Conservation (phyloP, 2,797 vertebrate genomes). For the Choloepus didactylus region DNA sequence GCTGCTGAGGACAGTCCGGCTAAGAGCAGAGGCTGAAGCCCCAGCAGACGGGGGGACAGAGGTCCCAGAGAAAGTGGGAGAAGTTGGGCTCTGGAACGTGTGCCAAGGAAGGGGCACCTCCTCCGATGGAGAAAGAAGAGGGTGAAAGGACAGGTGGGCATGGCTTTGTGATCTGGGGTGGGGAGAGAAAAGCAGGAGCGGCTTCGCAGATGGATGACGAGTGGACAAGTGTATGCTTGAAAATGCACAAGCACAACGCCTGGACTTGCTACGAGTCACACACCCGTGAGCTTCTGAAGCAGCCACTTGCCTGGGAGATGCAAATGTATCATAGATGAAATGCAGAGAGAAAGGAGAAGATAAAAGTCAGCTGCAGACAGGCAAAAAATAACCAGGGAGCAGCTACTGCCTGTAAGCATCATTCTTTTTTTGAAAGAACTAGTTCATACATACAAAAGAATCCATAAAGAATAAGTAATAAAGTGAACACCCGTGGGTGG, state of each 20-base stretch:
- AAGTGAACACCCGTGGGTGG: not conserved
- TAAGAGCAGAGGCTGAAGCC: not conserved
- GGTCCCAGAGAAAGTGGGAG: not conserved
- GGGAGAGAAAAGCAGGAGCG: not conserved
- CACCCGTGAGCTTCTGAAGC: not conserved
- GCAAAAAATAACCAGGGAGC: not conserved
- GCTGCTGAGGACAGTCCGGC: not conserved
- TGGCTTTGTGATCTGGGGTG: not conserved
- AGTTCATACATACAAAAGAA: conserved; percentile 8
- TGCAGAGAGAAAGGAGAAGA: not conserved
- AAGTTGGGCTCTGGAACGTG: not conserved
- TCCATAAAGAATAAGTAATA: not conserved
- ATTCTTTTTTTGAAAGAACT: conserved; percentile 22
- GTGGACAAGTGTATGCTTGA: rapidly evolving
- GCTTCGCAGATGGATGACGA: not conserved
- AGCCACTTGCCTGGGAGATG: not conserved
- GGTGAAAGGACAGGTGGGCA: not conserved
- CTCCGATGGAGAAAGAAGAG: not conserved
- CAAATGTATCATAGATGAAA: not conserved
- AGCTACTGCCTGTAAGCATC: not conserved
- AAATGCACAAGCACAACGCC: not conserved
- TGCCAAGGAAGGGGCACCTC: not conserved
- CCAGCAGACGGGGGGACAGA: not conserved
- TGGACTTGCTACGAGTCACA: not conserved
- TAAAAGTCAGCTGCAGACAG: not conserved